Base-by-base conservation (phyloP, 2,113 vertebrate genomes). In the Orientallactaga bullata region DNA sequence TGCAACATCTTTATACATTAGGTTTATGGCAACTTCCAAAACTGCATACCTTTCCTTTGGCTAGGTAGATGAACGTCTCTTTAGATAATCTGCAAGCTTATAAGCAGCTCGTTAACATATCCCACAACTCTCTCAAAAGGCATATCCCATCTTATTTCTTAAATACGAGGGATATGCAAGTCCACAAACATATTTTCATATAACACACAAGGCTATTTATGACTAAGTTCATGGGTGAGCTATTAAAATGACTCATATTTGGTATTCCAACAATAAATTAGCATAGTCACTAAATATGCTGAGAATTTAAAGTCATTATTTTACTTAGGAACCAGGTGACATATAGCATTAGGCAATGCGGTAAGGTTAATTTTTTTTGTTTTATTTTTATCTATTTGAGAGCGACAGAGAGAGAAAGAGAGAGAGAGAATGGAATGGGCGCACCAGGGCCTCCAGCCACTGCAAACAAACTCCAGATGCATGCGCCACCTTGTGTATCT, bases 161-260 rank as follows among this genome's bases (percentile, higher is more conserved):
- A 77, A 0, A 24, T 61, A 2, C 65, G 65, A 91, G 55, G 30
- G 30, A 94, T 79, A 74, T 69, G 7, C 18, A 94, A 91, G 85
- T 81, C 42, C 15, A 58, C 39, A 63, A n/a, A 72, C 24, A 91
- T 74, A 90, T 83, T 96, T 94, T 89, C 63, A 74, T 74, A 24
- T 87, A 89, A 39, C 61, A 81, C n/a, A 26, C 71, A 37, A 58
- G 32, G 30, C 65, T 95, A 80, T 77, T 94, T 91, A 78, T 55
- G 26, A 73, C 28, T 32, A 90, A 87, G 42, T 87, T 94, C 89
- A 78, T 55, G 7, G 39, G 15, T 96, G 26, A 85, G 1, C 58
- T 95, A 51, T 88, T 87, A 87, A 37, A 89, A 63, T 89, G 91
- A 89, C 68, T 92, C 28, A 85, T 66, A 87, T 61, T 60, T 95